Evolutionary conservation across 2,888 invertebrate species (phyloP), one percentile per base, ranked within the genome.

Genomic region (Xestoiulus laeticollis): DNA sequence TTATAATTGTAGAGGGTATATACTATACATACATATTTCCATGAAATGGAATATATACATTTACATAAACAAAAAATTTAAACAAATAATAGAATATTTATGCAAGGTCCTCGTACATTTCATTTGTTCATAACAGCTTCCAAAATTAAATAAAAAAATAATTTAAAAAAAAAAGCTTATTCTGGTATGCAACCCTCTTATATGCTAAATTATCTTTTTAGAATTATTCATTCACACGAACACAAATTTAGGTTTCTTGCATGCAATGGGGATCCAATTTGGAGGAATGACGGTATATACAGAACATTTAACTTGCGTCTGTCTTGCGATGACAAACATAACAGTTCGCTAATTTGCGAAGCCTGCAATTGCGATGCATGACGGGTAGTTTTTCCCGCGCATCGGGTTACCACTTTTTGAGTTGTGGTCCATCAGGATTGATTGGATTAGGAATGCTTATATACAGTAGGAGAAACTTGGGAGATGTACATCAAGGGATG

Each of bases 401-500:
- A 16, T 82, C 82, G n/a, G 26, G 32, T 82, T 82, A 30, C 82
- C 82, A 82, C 6, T 82, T n/a, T 82, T 82, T 82, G 82, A 82
- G 26, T 82, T 82, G 82, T 12, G 82, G 82, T 82, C 82, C 82
- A 82, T 30, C 82, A 82, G 82, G 82, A 82, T 82, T 82, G 82
- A 82, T 82, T 30, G 82, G 82, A 48, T 48, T 82, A 32, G 82
- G 82, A 30, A 48, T 48, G 48, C 48, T 48, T 48, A 48, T n/a
- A n/a, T 48, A 48, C 48, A 48, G 82, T 82, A 82, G 82, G 82
- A 82, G 32, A 82, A 82, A 82, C 82, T 82, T 14, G 32, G 26
- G 82, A 48, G 48, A 10, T 48, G 48, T 48, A 48, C 48, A 48
- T 48, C 48, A 48, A 8, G 1, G 48, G 14, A 14, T 19, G 82